Evolutionary conservation across 2,888 invertebrate genomes (phyloP).

Genomic region (Pinctada fucata): DNA sequence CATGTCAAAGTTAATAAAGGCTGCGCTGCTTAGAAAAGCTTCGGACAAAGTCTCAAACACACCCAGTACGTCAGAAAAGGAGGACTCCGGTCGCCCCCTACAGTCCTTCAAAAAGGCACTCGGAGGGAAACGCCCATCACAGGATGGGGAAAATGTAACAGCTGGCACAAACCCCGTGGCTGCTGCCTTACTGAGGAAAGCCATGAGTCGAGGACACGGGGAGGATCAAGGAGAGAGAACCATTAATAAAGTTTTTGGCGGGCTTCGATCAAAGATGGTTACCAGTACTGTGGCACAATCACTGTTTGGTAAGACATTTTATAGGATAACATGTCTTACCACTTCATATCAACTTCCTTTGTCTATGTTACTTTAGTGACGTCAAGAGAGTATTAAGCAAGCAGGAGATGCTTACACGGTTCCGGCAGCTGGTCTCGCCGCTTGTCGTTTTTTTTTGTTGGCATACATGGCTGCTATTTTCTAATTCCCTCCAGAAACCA

Average conservation of each 20-base stretch:
- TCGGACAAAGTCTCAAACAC: not conserved
- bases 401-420: too few species aligned
- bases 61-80: not conserved
- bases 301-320: not conserved
- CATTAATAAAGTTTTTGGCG: not conserved
- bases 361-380: too few species aligned
- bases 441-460: too few species aligned
- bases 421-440: too few species aligned
- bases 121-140: not conserved
- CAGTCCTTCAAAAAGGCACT: not conserved
- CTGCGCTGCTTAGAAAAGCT: not conserved
- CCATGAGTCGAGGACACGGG: conserved; percentile 1
- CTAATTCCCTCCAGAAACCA: too few species aligned
- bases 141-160: not conserved
- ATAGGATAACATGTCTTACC: too few species aligned
- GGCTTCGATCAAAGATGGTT: not conserved
- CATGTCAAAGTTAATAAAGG: not conserved
- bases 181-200: conserved; percentile 23
- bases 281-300: not conserved
- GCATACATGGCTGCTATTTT: too few species aligned
- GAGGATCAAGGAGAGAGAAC: conserved; percentile 2
- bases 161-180: conserved; percentile 7
- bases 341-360: too few species aligned
- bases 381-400: too few species aligned
- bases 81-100: not conserved